Evolutionary conservation across 53 echinoderm and acorn worm species (phyloP).

Genomic region (Crossaster papposus): DNA sequence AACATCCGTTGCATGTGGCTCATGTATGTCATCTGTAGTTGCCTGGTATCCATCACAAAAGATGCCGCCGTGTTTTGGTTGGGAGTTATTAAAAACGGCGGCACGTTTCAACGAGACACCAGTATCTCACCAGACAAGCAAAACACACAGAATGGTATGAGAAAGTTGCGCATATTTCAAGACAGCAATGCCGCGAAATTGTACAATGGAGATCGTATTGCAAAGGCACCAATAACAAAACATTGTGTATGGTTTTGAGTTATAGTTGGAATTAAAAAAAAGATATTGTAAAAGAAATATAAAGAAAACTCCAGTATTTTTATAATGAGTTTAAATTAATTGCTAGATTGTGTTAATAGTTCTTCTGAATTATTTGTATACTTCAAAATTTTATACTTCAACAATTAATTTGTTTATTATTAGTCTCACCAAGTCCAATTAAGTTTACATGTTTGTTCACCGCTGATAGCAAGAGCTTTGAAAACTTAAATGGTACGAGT

Average conservation of each 20-base stretch:
- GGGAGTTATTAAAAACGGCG: neutral
- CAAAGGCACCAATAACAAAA: neutral
- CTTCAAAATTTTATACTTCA: too few relatives aligned
- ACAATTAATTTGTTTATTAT: too few relatives aligned
- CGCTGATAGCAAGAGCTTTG: too few relatives aligned
- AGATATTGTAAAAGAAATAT: too few relatives aligned
- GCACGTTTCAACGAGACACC: conserved; percentile 2
- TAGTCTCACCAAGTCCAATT: too few relatives aligned
- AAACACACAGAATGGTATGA: neutral
- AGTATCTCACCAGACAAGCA: conserved; percentile 4
- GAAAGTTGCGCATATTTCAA: neutral
- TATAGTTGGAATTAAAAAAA: too few relatives aligned
- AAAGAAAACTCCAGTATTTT: too few relatives aligned
- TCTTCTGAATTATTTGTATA: too few relatives aligned
- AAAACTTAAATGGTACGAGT: too few relatives aligned
- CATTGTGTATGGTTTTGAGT: neutral
- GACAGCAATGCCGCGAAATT: neutral
- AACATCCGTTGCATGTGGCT: neutral
- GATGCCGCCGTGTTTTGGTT: conserved; percentile 24
- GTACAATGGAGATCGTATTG: neutral
- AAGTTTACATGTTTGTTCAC: too few relatives aligned
- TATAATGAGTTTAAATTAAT: too few relatives aligned
- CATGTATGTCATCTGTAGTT: conserved; percentile 19
- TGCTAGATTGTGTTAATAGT: too few relatives aligned
- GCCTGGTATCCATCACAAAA: neutral